phyloP scores from a whole-genome alignment of 1,140 invertebrate genomes.

The Cheumatopsyche charites region DNA sequence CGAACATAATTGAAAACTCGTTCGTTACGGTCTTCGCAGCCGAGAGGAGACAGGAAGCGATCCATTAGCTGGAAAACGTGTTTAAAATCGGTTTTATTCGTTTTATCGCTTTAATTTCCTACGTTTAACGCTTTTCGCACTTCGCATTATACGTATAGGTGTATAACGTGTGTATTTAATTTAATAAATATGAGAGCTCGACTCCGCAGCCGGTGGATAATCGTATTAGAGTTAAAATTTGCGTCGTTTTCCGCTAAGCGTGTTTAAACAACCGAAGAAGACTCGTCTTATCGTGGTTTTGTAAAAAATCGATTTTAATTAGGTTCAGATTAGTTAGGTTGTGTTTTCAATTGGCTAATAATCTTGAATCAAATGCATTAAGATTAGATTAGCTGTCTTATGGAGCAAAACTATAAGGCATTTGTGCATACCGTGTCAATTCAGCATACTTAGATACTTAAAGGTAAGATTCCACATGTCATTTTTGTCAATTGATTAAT shows the following conservation, averaged over 20 bases:
- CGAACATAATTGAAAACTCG: conserved; percentile 17
- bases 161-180: not conserved
- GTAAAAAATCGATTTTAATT: too few species aligned
- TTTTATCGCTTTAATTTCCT: conserved; percentile 21
- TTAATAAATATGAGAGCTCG: not conserved
- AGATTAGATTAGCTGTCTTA: too few species aligned
- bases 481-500: too few species aligned
- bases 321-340: too few species aligned
- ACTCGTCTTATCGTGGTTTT: too few species aligned
- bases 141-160: too few species aligned
- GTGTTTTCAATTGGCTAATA: too few species aligned
- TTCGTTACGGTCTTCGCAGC: not conserved
- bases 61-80: conserved; percentile 14
- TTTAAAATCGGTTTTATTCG: conserved; percentile 25
- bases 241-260: conserved; percentile 9
- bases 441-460: too few species aligned
- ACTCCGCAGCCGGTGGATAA: not conserved
- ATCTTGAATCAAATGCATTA: too few species aligned
- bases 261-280: conserved; percentile 4
- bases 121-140: conserved; percentile 5
- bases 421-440: too few species aligned
- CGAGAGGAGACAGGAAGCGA: conserved; percentile 1
- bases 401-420: too few species aligned
- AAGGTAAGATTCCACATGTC: too few species aligned
- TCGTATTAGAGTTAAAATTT: conserved; percentile 18